Base-by-base conservation (phyloP, 2,888 invertebrate species). In the Xanthorhoe designata region DNA sequence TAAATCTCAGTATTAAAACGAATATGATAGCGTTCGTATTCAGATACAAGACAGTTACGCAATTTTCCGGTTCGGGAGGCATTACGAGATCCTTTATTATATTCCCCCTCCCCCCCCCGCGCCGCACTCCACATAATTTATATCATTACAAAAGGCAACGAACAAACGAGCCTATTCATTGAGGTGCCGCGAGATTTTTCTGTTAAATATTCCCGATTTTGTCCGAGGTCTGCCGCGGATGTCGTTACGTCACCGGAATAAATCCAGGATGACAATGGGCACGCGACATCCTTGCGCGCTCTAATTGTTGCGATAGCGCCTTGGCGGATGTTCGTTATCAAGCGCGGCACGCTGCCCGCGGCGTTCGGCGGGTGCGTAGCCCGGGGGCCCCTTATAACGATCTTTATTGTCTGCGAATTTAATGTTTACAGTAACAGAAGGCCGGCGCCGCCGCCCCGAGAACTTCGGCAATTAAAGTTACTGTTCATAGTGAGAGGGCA, bases 331-430 rank as follows among this genome's bases (percentile, higher is more conserved):
- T 84, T 87, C 83, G 79, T 87, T 83, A 86, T 32, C 32, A 7
- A 32, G 32, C 32, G 32, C 32, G 6, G 32, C 32, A 32, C 32
- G 32, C 8, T 7, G 32, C 32, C 32, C 32, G 32, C 32, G 32
- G 32, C 32, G 32, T 71, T 72, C 69, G 71, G 75, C 74, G 87
- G 86, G 72, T 77, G 87, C 72, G 45, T n/a, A 19, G 83, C 87
- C 80, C 71, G 75, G 71, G 84, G 88, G 83, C 73, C 52, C 73
- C 80, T 83, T 84, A 82, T 90, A 90, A 90, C 84, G 88, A 90
- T 75, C 85, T 82, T 81, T 82, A 87, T 87, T 88, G 86, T 89
- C 77, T 82, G 81, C 71, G 78, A 79, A 81, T 84, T 83, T 81
- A 81, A 68, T 78, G 78, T 81, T 83, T 83, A 84, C 80, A 79